phyloP scores from a whole-genome alignment of 2,797 vertebrate species.

The Arrhamphus sclerolepis region DNA sequence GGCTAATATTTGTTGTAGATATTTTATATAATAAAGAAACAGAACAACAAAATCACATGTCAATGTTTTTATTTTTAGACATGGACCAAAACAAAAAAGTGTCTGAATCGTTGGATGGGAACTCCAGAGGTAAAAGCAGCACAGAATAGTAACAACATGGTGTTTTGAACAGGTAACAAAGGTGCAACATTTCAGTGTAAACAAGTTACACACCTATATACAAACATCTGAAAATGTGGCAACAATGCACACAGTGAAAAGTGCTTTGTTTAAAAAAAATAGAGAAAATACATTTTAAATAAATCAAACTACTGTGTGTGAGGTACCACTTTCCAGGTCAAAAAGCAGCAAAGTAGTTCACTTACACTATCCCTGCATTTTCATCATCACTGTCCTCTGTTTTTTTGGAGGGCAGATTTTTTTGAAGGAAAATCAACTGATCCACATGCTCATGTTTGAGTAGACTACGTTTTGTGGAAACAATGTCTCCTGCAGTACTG shows the following conservation, averaged over 20 bases:
- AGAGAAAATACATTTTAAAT: not conserved
- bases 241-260: not conserved
- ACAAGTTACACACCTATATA: not conserved
- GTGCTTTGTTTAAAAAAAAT: not conserved
- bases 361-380: not conserved
- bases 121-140: too few relatives aligned
- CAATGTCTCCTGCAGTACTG: too few relatives aligned
- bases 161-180: not conserved
- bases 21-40: not conserved
- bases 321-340: not conserved
- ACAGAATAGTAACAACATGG: too few relatives aligned
- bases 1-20: not conserved
- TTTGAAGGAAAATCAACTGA: not conserved
- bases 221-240: not conserved
- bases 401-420: not conserved
- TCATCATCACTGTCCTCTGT: not conserved
- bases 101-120: not conserved
- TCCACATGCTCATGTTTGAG: not conserved
- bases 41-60: not conserved
- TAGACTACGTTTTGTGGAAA: not conserved
- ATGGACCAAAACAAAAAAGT: not conserved
- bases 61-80: not conserved
- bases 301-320: not conserved
- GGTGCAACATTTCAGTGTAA: too few relatives aligned
- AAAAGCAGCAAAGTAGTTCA: not conserved